Conservation (phyloP, 2,797 vertebrate genomes). For the Pachyuromys duprasi region DNA sequence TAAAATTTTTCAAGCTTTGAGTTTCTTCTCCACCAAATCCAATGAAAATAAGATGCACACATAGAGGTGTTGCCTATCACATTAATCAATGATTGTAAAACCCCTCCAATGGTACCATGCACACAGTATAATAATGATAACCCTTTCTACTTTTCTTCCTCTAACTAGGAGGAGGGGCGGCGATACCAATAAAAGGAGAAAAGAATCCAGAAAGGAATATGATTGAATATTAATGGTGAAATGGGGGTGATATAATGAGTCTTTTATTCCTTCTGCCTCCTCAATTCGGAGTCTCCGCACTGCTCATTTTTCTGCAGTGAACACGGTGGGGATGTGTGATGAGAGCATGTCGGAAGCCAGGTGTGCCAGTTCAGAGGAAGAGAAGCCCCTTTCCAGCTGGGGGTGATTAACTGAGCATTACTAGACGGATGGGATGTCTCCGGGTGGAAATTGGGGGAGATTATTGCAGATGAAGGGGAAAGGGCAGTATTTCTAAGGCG, state of each 20-base stretch:
- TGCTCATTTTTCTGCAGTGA: conserved; percentile 27
- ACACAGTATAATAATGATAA: conserved; percentile 19
- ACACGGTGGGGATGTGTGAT: neutral
- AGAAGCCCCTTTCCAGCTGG: neutral
- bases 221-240: neutral
- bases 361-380: neutral
- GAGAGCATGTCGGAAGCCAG: neutral
- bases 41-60: conserved; percentile 7
- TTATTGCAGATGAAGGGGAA: neutral
- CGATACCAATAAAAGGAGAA: neutral
- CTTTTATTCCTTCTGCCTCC: neutral
- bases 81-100: neutral
- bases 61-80: neutral
- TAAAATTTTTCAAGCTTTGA: neutral
- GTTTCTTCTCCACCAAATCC: conserved; percentile 30
- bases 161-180: conserved; percentile 41
- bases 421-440: conserved; percentile 5
- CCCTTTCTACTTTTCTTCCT: conserved; percentile 39
- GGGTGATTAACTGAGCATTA: conserved; percentile 33
- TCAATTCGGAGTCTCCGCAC: neutral
- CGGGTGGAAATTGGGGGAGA: neutral
- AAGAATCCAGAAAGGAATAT: neutral
- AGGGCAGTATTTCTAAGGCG: neutral
- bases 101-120: neutral
- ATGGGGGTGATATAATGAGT: conserved; percentile 14